A percentile compares a stretch with the other conserved stretches of the same genome.
Conservation (phyloP, 2,888 invertebrate species). For the Dorcus hopei region DNA sequence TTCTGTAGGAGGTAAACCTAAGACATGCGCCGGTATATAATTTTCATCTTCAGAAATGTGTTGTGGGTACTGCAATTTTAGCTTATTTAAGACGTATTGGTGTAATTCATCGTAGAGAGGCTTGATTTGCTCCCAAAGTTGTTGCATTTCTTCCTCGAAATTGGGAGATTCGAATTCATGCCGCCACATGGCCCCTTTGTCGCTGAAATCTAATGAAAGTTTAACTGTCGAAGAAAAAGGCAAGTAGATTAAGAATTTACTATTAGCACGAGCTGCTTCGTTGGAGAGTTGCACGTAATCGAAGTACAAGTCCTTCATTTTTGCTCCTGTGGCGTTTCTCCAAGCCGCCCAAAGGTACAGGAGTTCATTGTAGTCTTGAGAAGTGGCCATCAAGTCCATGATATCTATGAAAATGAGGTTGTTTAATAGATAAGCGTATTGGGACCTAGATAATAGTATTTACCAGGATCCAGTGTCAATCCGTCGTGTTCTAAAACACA, state of each 20-base stretch:
- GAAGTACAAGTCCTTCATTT: slow-evolving; percentile 58
- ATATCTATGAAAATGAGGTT: slow-evolving; percentile 36
- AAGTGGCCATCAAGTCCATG: slow-evolving; percentile 45
- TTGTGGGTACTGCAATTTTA: slow-evolving; percentile 53
- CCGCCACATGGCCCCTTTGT: slow-evolving; percentile 54
- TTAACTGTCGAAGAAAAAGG: not conserved
- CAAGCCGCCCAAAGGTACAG: slow-evolving; percentile 64
- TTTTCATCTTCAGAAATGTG: slow-evolving; percentile 50
- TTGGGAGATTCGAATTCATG: slow-evolving; percentile 48
- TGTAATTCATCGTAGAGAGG: slow-evolving; percentile 64
- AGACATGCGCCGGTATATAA: slow-evolving; percentile 65
- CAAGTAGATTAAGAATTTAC: slow-evolving; percentile 15
- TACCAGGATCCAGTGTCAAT: slow-evolving; percentile 45
- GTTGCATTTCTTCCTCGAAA: slow-evolving; percentile 43
- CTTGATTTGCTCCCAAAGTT: slow-evolving; percentile 58
- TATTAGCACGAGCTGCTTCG: slow-evolving; percentile 57
- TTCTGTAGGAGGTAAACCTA: slow-evolving; percentile 49
- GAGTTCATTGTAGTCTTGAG: slow-evolving; percentile 60
- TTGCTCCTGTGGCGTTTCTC: slow-evolving; percentile 61
- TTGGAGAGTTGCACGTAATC: slow-evolving; percentile 63
- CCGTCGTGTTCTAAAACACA: slow-evolving; percentile 40
- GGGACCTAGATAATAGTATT: not conserved
- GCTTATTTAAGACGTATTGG: slow-evolving; percentile 58
- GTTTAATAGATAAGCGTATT: not conserved
- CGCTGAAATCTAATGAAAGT: slow-evolving; percentile 44